Conservation (phyloP, 2,113 vertebrate genomes). For the Casuarius casuarius region DNA sequence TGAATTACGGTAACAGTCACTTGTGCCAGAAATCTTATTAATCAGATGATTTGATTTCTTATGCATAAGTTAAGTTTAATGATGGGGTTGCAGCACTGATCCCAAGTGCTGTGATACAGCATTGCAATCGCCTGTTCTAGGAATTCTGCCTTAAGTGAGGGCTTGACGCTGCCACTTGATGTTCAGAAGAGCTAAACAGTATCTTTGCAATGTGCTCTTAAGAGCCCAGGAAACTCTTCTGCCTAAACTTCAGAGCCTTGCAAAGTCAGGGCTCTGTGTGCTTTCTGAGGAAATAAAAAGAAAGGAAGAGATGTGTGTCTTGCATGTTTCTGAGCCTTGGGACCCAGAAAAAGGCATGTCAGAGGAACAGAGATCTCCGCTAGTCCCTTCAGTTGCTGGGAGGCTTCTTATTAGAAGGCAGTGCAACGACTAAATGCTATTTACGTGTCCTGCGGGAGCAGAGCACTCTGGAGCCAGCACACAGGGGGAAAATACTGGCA, state of each 20-base stretch:
- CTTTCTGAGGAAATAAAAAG: not conserved
- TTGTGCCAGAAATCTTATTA: not conserved
- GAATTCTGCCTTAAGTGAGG: not conserved
- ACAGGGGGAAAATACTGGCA: not conserved
- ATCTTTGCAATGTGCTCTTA: not conserved
- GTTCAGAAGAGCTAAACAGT: not conserved
- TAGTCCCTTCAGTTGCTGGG: not conserved
- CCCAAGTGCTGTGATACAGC: not conserved
- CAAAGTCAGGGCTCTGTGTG: not conserved
- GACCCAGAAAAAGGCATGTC: not conserved
- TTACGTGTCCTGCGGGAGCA: not conserved
- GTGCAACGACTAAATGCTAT: not conserved
- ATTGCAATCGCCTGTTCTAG: not conserved
- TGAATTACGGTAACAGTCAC: not conserved
- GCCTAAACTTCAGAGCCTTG: not conserved
- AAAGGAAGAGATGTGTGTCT: not conserved
- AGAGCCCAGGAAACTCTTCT: not conserved
- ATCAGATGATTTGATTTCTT: not conserved
- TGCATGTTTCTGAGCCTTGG: not conserved
- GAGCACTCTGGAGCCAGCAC: not conserved
- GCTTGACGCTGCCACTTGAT: not conserved
- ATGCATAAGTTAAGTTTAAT: not conserved
- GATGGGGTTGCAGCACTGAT: not conserved
- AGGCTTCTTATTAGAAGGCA: not conserved
- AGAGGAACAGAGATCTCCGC: not conserved